These are phyloP conservation scores for Ecdyonurus torrentis DNA, from an alignment of 2,888 invertebrate genomes.

Conservation along the genomic window DNA sequence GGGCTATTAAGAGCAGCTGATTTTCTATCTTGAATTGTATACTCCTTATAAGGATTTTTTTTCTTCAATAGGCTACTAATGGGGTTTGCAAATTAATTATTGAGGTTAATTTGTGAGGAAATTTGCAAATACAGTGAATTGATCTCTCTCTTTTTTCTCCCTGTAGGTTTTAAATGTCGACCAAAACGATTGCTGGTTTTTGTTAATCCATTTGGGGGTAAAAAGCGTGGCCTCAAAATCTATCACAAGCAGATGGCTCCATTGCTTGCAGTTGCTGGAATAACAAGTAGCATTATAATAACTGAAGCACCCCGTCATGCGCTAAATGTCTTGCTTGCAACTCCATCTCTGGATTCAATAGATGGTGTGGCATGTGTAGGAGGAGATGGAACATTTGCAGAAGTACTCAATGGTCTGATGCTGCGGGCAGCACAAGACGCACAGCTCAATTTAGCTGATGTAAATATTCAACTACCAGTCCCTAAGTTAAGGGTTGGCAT, in stretches of 20 bases:
- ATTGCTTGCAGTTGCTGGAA: slow-evolving; percentile 42
- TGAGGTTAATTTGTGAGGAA: too few relatives aligned
- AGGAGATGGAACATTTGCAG: slow-evolving; percentile 75
- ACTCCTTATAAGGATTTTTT: too few relatives aligned
- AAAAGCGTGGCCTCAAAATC: slow-evolving; percentile 49
- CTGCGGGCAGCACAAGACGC: slow-evolving; percentile 34
- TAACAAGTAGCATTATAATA: slow-evolving; percentile 45
- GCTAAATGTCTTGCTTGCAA: slow-evolving; percentile 41
- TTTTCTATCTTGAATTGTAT: too few relatives aligned
- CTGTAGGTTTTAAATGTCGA: slow-evolving; percentile 35
- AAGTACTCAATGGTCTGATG: slow-evolving; percentile 55
- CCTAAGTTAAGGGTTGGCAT: slow-evolving; percentile 43
- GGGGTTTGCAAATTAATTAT: too few relatives aligned
- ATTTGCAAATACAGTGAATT: too few relatives aligned
- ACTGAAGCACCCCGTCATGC: slow-evolving; percentile 66
- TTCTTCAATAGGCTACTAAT: too few relatives aligned
- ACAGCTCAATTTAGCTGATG: slow-evolving; percentile 34
- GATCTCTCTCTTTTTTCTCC: too few relatives aligned
- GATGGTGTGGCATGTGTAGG: slow-evolving; percentile 66
- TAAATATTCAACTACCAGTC: slow-evolving; percentile 25
- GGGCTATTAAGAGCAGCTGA: too few relatives aligned
- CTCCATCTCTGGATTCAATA: slow-evolving; percentile 26
- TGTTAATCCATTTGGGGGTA: slow-evolving; percentile 73
- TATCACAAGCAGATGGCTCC: slow-evolving; percentile 57
- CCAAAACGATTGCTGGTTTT: slow-evolving; percentile 58